Evolutionary conservation across 2,113 vertebrate species (phyloP).

Genomic region (Python bivittatus): DNA sequence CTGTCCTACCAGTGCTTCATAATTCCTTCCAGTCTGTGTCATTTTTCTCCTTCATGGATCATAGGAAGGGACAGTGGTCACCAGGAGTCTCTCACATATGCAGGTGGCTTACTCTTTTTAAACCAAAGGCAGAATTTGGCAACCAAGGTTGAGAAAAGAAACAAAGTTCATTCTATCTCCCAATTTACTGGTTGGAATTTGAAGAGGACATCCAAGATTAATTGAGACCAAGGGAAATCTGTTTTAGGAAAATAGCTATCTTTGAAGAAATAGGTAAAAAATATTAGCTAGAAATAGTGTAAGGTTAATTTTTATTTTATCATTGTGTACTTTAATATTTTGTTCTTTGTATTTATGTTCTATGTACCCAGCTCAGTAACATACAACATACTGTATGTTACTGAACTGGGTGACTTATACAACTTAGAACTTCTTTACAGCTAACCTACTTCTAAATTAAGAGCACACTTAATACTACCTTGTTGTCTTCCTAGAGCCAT

Average conservation of each 20-base stretch:
- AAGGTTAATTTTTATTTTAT: not conserved
- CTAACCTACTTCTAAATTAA: not conserved
- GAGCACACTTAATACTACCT: not conserved
- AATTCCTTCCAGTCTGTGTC: not conserved
- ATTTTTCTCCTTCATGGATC: not conserved
- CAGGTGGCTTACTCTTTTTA: not conserved
- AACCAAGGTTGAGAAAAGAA: not conserved
- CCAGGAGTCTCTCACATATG: not conserved
- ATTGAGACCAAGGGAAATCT: not conserved
- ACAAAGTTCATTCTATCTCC: not conserved
- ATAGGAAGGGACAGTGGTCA: not conserved
- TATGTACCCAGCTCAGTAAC: not conserved
- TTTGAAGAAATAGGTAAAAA: not conserved
- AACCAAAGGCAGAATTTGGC: not conserved
- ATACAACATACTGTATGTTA: too few relatives aligned
- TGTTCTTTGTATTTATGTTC: not conserved
- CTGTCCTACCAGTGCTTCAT: not conserved
- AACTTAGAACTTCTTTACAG: not conserved
- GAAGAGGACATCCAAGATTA: not conserved
- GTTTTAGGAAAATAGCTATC: not conserved
- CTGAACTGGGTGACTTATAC: too few relatives aligned
- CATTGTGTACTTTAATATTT: not conserved
- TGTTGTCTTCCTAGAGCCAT: not conserved
- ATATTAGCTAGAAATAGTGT: not conserved
- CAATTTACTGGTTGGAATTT: not conserved